A percentile compares a stretch with the other conserved stretches of the same genome.
These are phyloP conservation scores for Mola mola DNA, from an alignment of 2,113 vertebrate species.

Conservation along the genomic window DNA sequence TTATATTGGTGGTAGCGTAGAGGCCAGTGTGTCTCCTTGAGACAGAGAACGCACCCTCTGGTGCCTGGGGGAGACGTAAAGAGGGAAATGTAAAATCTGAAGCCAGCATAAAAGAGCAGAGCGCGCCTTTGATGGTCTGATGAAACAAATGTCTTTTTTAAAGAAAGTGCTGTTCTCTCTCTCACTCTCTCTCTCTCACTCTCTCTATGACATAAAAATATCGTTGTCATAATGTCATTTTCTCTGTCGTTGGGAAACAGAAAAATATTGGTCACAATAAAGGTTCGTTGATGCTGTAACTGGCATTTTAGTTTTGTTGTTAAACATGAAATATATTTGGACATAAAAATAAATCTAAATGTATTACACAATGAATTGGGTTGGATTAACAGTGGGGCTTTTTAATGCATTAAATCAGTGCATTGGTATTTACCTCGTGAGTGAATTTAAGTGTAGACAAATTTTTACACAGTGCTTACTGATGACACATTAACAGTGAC, in stretches of 20 bases:
- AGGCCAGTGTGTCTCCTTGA: too few relatives aligned
- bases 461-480: too few relatives aligned
- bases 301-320: background rate
- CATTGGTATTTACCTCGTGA: too few relatives aligned
- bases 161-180: constrained; percentile 22
- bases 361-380: background rate
- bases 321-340: background rate
- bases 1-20: too few relatives aligned
- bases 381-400: too few relatives aligned
- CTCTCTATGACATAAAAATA: background rate
- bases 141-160: constrained; percentile 64
- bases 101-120: constrained; percentile 56
- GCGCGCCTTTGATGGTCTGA: constrained; percentile 66
- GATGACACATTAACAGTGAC: too few relatives aligned
- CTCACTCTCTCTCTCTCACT: background rate
- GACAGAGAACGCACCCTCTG: too few relatives aligned
- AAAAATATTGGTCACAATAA: background rate
- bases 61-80: constrained; percentile 31
- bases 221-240: too few relatives aligned
- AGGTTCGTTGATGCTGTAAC: background rate
- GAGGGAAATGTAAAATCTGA: constrained; percentile 45
- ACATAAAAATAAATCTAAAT: background rate
- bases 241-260: background rate
- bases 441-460: too few relatives aligned
- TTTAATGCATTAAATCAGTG: too few relatives aligned